Evolutionary conservation across 2,888 invertebrate species (phyloP).

Genomic region (Teinopalpus imperialis): DNA sequence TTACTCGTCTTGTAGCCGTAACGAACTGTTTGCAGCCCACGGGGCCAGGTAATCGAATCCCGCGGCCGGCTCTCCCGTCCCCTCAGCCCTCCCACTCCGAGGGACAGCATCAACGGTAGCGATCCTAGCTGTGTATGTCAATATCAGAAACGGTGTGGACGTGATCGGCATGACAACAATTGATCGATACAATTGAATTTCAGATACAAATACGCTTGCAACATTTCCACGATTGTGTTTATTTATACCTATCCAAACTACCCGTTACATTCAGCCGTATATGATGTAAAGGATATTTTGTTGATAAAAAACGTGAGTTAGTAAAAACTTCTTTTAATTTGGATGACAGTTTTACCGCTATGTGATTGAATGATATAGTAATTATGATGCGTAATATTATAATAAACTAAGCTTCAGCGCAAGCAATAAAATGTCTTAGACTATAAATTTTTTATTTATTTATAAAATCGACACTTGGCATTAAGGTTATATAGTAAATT

Average conservation of each 20-base stretch:
- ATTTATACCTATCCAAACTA: slow-evolving; percentile 1
- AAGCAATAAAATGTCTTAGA: too few relatives aligned
- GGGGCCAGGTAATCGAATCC: slow-evolving; percentile 77
- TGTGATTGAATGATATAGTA: too few relatives aligned
- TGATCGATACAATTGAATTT: slow-evolving; percentile 26
- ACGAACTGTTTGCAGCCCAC: slow-evolving; percentile 75
- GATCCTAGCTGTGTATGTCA: slow-evolving; percentile 48
- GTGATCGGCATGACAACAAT: slow-evolving; percentile 39
- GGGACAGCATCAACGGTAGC: too few relatives aligned
- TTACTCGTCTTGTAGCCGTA: slow-evolving; percentile 38
- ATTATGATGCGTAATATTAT: too few relatives aligned
- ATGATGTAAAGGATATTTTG: neutral
- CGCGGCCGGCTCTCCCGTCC: slow-evolving; percentile 30
- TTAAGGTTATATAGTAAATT: too few relatives aligned
- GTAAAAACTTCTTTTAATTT: too few relatives aligned
- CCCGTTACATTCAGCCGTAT: neutral
- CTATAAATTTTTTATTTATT: too few relatives aligned
- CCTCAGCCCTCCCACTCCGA: slow-evolving; percentile 23
- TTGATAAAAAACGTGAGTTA: too few relatives aligned
- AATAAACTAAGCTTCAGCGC: too few relatives aligned
- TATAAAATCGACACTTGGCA: too few relatives aligned
- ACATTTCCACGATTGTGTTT: slow-evolving; percentile 6
- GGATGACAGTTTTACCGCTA: too few relatives aligned
- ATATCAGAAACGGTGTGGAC: slow-evolving; percentile 58
- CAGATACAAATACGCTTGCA: slow-evolving; percentile 8